phyloP scores from a whole-genome alignment of 37 sponge, comb jelly and placozoan genomes.

The Haliclona indistincta region DNA sequence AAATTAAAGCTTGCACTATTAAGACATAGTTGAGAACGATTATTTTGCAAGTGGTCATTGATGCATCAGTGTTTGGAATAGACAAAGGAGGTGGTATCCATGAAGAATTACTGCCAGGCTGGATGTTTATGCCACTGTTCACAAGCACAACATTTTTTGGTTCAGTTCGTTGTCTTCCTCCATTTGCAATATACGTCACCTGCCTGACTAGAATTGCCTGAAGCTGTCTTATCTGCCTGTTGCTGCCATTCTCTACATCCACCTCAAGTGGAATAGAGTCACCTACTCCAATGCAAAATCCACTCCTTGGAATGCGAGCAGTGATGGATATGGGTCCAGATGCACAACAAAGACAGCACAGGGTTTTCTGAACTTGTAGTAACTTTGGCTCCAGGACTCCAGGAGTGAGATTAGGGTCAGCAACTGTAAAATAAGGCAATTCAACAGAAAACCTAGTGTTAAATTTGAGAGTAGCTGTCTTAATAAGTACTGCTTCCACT shows the following conservation, averaged over 20 bases:
- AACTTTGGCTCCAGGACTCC: constrained; percentile 11
- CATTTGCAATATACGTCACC: constrained; percentile 40
- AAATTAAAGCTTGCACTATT: constrained; percentile 15
- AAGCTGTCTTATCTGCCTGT: constrained; percentile 23
- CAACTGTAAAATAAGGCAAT: constrained; percentile 25
- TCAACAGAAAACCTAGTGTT: constrained; percentile 33
- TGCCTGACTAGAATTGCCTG: constrained; percentile 20
- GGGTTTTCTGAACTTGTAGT: constrained; percentile 37
- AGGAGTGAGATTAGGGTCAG: constrained; percentile 48
- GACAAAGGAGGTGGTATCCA: constrained; percentile 14
- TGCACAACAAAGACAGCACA: constrained; percentile 76
- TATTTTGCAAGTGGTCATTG: constrained; percentile 17
- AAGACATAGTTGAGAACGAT: constrained; percentile 28
- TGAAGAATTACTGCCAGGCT: neutral
- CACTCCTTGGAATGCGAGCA: constrained; percentile 38
- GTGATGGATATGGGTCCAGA: constrained; percentile 59
- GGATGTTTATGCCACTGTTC: neutral
- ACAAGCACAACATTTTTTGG: no score
- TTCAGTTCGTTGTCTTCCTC: no score
- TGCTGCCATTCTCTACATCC: constrained; percentile 44
- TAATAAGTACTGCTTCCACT: constrained; percentile 40
- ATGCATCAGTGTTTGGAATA: constrained; percentile 31
- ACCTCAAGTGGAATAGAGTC: constrained; percentile 41
- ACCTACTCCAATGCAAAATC: no score
- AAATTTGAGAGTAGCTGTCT: constrained; percentile 44